Conservation (phyloP, 2,113 vertebrate genomes). For the Prionailurus bengalensis region DNA sequence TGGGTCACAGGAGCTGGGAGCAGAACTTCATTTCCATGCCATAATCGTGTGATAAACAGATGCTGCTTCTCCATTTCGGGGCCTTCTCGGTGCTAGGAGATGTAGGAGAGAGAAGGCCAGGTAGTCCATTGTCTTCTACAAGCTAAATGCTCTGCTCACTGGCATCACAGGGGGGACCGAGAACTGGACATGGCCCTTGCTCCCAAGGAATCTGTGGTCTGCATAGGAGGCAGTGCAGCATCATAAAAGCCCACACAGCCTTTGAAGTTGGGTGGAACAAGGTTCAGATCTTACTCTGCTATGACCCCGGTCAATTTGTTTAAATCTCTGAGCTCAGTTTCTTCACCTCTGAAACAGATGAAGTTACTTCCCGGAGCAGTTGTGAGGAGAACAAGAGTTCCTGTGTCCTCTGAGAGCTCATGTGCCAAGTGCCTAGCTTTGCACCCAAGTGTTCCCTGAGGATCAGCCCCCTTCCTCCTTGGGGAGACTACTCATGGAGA, state of each 20-base stretch:
- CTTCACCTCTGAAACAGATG: background rate
- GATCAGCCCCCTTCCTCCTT: background rate
- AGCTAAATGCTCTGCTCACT: background rate
- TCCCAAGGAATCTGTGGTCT: background rate
- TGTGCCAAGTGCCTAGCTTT: background rate
- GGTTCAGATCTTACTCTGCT: background rate
- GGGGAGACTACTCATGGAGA: background rate
- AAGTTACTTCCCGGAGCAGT: background rate
- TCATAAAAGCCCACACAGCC: background rate
- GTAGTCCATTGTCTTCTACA: background rate
- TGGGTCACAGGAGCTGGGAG: background rate
- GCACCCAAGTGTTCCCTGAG: background rate
- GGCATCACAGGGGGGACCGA: background rate
- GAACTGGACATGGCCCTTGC: background rate
- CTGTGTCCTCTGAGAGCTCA: background rate
- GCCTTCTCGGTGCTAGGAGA: background rate
- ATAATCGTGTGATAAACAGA: background rate
- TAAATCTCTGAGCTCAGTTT: slow-evolving; percentile 13
- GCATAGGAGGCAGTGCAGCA: background rate
- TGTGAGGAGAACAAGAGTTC: background rate
- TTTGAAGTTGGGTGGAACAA: background rate
- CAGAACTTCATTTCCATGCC: background rate
- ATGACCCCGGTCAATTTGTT: background rate
- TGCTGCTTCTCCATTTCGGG: background rate
- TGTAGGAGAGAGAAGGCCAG: background rate